Base-by-base conservation (phyloP, 2,888 invertebrate species). In the Philhelius pedissequus region DNA sequence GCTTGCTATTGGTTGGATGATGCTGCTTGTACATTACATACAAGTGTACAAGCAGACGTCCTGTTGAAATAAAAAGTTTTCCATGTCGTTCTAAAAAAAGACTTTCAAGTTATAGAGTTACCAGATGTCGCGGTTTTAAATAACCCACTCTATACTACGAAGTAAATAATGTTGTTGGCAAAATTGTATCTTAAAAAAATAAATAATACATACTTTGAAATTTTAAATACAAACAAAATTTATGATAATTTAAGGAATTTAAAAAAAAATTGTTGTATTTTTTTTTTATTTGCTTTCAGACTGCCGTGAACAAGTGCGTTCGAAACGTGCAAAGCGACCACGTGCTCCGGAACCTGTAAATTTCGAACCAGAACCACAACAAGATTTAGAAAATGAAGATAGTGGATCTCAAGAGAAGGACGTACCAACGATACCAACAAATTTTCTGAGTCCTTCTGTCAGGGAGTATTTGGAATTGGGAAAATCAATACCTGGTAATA, bases 401-500 rank as follows among this genome's bases (percentile, higher is more conserved):
- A 90, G 87, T 64, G 89, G 89, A 32, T 91, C 90, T 74, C 90
- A 90, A 83, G 91, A 91, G 74, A 91, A 91, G 86, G 90, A 90
- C 80, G 76, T 90, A 38, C 90, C 91, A 4, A 89, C 90, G 89
- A 95, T 95, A 80, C 96, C 96, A 5, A 94, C 95, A 1, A 94
- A 95, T 87, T 97, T 97, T 91, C 92, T 97, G 87, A 96, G 96
- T 90, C 96, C 96, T 48, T 96, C 96, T 0, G 97, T 97, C 50
- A 94, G 96, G 87, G 96, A 96, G 90, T 97, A 96, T 91, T 93
- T 97, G 87, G 96, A 97, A 92, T 93, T 97, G 87, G 97, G 97
- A 88, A 96, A 96, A 94, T 96, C 96, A 86, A 96, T 97, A 92
- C 97, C 97, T 89, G 96, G 97, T 96, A 92, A 92, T 93, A 90